Percentiles rank a stretch among this genome's conserved stretches.
These are phyloP conservation scores for Pandemis heparana DNA, from an alignment of 2,888 invertebrate genomes.

Conservation along the genomic window DNA sequence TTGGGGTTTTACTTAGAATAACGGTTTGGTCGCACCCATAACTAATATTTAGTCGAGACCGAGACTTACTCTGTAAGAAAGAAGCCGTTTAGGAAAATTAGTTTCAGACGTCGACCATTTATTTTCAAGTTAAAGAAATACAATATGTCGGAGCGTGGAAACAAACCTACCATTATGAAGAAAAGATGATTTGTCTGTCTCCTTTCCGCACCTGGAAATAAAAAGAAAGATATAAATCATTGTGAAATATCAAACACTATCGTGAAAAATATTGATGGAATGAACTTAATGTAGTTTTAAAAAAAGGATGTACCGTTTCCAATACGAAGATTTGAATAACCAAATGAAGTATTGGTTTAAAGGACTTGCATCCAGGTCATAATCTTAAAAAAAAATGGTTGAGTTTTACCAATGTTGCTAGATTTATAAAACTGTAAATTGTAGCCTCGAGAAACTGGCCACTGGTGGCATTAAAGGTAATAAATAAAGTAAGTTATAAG, in stretches of 20 bases:
- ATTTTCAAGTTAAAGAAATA: conserved; percentile 1
- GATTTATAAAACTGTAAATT: neutral
- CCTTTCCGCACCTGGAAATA: conserved; percentile 35
- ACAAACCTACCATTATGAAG: conserved; percentile 65
- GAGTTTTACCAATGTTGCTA: neutral
- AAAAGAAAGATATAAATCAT: neutral
- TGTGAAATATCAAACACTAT: neutral
- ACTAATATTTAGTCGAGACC: neutral
- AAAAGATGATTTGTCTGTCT: conserved; percentile 53
- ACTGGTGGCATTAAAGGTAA: neutral
- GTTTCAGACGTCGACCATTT: neutral
- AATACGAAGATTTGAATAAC: too few species aligned
- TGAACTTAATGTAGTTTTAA: neutral
- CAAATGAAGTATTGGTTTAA: too few species aligned
- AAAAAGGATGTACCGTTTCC: neutral
- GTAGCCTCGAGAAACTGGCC: too few species aligned
- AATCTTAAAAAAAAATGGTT: too few species aligned
- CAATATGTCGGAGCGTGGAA: neutral
- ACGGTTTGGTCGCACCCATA: too few species aligned
- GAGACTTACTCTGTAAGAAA: neutral
- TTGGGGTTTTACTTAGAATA: neutral
- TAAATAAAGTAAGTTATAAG: neutral
- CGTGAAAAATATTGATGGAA: neutral
- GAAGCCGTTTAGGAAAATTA: neutral
- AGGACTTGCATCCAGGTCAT: too few species aligned